Evolutionary conservation across 1,140 invertebrate genomes (phyloP).

Genomic region (Drosophila aff.): DNA sequence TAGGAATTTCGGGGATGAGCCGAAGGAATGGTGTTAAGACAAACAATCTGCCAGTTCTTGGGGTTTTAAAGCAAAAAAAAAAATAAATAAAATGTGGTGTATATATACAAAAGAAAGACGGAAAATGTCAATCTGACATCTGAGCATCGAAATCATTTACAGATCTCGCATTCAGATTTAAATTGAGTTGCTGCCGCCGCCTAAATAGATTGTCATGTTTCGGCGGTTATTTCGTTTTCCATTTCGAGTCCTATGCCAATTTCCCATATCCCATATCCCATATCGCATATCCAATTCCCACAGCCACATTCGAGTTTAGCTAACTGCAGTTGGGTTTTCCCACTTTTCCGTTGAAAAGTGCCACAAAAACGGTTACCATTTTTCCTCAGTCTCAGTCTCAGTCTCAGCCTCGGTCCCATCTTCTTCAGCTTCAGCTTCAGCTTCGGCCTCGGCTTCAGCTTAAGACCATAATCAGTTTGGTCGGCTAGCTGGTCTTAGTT

Average conservation of each 20-base stretch:
- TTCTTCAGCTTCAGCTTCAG: neutral
- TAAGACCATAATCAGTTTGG: conserved; percentile 46
- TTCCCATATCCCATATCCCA: conserved; percentile 3
- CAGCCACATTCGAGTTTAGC: conserved; percentile 6
- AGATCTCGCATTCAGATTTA: conserved; percentile 19
- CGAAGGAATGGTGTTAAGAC: conserved; percentile 57
- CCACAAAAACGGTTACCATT: conserved; percentile 38
- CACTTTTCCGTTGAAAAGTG: conserved; percentile 48
- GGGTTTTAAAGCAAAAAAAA: conserved; percentile 52
- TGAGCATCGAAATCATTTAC: conserved; percentile 12
- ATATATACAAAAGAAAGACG: conserved; percentile 5
- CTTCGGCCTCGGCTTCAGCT: conserved; percentile 2
- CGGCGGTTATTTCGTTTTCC: conserved; percentile 41
- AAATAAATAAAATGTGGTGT: too few species aligned
- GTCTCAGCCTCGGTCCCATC: neutral
- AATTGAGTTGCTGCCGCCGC: conserved; percentile 10
- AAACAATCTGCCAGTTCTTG: conserved; percentile 72
- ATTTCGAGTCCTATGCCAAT: conserved; percentile 11
- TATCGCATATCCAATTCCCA: conserved; percentile 3
- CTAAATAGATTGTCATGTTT: conserved; percentile 73
- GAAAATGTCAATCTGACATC: conserved; percentile 74
- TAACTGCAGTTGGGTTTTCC: conserved; percentile 32
- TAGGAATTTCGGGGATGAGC: conserved; percentile 25
- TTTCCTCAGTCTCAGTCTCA: neutral
- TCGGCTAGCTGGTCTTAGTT: conserved; percentile 9